Percentiles rank a stretch among this genome's conserved stretches.
These are phyloP conservation scores for Acronicta aceris DNA, from an alignment of 2,888 invertebrate genomes.

Conservation along the genomic window DNA sequence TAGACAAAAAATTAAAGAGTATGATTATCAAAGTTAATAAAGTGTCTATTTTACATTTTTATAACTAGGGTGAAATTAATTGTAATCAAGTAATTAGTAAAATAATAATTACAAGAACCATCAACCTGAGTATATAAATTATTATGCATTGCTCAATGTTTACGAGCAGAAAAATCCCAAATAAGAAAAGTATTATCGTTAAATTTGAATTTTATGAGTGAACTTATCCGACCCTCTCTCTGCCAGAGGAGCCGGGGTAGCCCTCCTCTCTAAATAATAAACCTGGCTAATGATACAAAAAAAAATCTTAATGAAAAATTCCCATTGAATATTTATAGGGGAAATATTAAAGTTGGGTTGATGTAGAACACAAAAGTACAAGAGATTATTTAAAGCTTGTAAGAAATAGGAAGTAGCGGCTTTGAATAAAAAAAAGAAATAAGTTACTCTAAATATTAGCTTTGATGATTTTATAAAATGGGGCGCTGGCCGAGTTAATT, in stretches of 20 bases:
- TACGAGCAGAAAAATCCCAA: conserved; percentile 52
- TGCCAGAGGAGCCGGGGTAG: conserved; percentile 41
- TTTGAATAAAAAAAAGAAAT: conserved; percentile 45
- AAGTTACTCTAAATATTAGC: conserved; percentile 27
- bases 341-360: conserved; percentile 53
- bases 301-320: conserved; percentile 63
- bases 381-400: conserved; percentile 47
- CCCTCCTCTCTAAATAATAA: conserved; percentile 74
- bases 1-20: too few relatives aligned
- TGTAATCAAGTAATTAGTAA: conserved; percentile 10
- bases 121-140: conserved; percentile 41
- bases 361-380: conserved; percentile 54
- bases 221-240: conserved; percentile 63
- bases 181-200: conserved; percentile 65
- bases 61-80: background rate
- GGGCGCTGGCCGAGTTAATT: conserved; percentile 7
- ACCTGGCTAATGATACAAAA: conserved; percentile 75
- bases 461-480: conserved; percentile 28
- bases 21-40: too few relatives aligned
- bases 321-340: conserved; percentile 62
- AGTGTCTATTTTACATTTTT: background rate
- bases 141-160: conserved; percentile 58
- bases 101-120: conserved; percentile 33
- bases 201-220: conserved; percentile 73
- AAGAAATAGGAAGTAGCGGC: conserved; percentile 33